Evolutionary conservation across 2,888 invertebrate genomes (phyloP).

Genomic region (Hipparchia semele): DNA sequence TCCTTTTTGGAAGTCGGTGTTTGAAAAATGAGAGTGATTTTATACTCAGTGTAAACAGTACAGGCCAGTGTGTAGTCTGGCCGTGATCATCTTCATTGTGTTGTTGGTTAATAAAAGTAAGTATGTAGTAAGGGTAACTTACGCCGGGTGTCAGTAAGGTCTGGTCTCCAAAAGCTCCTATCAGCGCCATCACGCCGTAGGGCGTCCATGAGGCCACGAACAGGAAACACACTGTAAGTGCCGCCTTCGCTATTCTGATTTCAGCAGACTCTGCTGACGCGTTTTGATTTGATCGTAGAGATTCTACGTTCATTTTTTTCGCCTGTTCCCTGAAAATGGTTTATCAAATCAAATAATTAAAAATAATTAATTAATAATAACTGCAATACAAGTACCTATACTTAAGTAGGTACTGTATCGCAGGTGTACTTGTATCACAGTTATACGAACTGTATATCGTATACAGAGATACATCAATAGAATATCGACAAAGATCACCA

Average conservation of each 20-base stretch:
- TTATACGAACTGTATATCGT: too few species aligned
- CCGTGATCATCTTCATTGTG: too few species aligned
- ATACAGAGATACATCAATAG: too few species aligned
- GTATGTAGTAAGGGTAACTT: constrained; percentile 37
- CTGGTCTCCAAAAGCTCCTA: constrained; percentile 91
- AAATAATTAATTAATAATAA: too few species aligned
- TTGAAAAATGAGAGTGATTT: too few species aligned
- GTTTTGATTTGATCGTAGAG: constrained; percentile 88
- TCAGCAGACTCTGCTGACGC: constrained; percentile 89
- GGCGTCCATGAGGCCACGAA: constrained; percentile 96
- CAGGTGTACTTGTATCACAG: too few species aligned
- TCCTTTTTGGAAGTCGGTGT: background rate
- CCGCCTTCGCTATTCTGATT: constrained; percentile 93
- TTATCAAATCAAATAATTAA: background rate
- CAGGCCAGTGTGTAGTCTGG: too few species aligned
- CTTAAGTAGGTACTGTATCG: too few species aligned
- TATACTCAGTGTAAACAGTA: too few species aligned
- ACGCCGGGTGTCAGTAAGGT: constrained; percentile 88
- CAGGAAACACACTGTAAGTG: constrained; percentile 92
- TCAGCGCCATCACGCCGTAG: constrained; percentile 91
- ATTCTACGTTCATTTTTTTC: constrained; percentile 96
- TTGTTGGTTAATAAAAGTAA: background rate
- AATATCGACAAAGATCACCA: too few species aligned
- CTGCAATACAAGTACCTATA: too few species aligned
- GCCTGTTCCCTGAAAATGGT: constrained; percentile 78